These are phyloP conservation scores for Margaritifera margaritifera DNA, from an alignment of 2,888 invertebrate species.

Conservation along the genomic window DNA sequence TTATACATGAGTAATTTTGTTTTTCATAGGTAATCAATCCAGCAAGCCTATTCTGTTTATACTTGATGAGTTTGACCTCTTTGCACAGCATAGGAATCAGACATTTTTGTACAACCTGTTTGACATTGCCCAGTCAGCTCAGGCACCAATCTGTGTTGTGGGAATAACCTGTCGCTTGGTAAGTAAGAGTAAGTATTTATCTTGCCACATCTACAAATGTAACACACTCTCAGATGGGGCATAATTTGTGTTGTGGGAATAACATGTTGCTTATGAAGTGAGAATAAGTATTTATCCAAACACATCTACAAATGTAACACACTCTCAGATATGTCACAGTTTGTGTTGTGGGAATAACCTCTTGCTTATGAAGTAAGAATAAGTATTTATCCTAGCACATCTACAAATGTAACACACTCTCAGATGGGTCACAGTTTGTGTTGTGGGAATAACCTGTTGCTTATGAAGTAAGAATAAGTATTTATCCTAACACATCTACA, in stretches of 20 bases:
- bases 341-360: too few relatives aligned
- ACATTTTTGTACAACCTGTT: conserved; percentile 93
- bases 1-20: background rate
- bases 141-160: conserved; percentile 90
- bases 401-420: too few relatives aligned
- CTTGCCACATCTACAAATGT: background rate
- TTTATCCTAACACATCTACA: too few relatives aligned
- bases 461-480: too few relatives aligned
- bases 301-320: too few relatives aligned
- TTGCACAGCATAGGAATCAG: conserved; percentile 91
- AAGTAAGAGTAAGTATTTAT: conserved; percentile 23
- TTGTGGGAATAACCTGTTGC: too few relatives aligned
- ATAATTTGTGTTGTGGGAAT: background rate
- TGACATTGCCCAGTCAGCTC: conserved; percentile 90
- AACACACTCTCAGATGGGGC: background rate
- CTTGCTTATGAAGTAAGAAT: too few relatives aligned
- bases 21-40: conserved; percentile 53
- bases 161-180: conserved; percentile 87
- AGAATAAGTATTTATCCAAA: background rate
- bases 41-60: conserved; percentile 73
- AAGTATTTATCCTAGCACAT: too few relatives aligned
- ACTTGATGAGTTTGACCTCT: conserved; percentile 92
- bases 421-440: too few relatives aligned
- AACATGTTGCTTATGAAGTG: conserved; percentile 19
- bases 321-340: too few relatives aligned